phyloP scores from a whole-genome alignment of 92 coral and sea anemone genomes.

The Phenganax stokvisi region DNA sequence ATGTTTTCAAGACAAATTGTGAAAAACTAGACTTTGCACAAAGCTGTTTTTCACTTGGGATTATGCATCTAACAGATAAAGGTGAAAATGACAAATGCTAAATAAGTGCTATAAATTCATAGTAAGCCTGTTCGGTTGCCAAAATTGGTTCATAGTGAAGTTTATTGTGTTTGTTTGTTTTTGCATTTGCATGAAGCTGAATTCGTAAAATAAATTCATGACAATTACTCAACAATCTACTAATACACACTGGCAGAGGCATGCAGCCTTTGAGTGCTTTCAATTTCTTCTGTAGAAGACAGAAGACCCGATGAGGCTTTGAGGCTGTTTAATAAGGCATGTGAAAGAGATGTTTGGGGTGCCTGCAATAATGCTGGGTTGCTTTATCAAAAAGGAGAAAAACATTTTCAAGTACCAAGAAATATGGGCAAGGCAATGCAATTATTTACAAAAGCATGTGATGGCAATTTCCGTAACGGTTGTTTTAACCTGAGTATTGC shows the following conservation, averaged over 20 bases:
- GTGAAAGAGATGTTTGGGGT: conserved; percentile 64
- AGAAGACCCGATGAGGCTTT: conserved; percentile 86
- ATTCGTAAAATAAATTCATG: too few species aligned
- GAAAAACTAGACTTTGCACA: conserved; percentile 74
- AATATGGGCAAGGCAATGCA: conserved; percentile 79
- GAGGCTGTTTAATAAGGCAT: conserved; percentile 69
- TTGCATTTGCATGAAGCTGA: too few species aligned
- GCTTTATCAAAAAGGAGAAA: conserved; percentile 85
- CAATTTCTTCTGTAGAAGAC: conserved; percentile 47
- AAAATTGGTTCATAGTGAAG: background rate
- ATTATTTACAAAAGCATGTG: conserved; percentile 65
- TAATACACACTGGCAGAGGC: too few species aligned
- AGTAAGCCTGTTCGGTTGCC: background rate
- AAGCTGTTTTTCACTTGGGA: conserved; percentile 89
- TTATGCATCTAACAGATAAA: conserved; percentile 73
- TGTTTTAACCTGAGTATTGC: conserved; percentile 89
- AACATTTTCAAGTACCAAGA: conserved; percentile 55
- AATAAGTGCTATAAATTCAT: background rate
- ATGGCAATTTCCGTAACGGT: conserved; percentile 69
- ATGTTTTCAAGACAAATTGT: conserved; percentile 68
- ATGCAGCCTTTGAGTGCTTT: too few species aligned
- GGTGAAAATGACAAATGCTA: conserved; percentile 37
- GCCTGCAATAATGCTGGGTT: conserved; percentile 97
- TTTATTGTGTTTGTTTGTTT: background rate
- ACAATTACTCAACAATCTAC: too few species aligned